Conservation (phyloP, 2,797 vertebrate species). For the Eospalax fontanierii region DNA sequence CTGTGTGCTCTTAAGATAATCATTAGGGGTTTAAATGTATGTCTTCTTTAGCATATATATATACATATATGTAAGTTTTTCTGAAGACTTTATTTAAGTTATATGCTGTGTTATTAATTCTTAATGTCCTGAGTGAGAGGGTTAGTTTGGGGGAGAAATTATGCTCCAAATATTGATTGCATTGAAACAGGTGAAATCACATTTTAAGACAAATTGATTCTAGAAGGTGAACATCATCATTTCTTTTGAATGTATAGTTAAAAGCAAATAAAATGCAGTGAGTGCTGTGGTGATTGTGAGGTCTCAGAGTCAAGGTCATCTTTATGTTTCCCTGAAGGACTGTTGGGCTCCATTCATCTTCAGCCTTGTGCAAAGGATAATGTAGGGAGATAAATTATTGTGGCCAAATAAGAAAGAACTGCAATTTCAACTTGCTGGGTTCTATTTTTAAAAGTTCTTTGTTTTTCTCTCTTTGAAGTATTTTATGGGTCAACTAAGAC, state of each 20-base stretch:
- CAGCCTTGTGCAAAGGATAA: neutral
- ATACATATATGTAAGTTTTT: neutral
- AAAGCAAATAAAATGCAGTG: neutral
- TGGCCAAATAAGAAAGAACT: slow-evolving; percentile 13
- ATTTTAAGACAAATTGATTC: slow-evolving; percentile 29
- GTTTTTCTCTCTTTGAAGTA: neutral
- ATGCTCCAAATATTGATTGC: neutral
- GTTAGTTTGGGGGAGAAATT: neutral
- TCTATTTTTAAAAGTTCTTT: slow-evolving; percentile 37
- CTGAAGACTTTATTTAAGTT: neutral
- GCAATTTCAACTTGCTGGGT: neutral
- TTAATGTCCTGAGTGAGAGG: neutral
- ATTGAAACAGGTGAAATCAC: neutral
- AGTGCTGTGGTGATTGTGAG: slow-evolving; percentile 16
- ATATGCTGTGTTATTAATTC: neutral
- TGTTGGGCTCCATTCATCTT: slow-evolving; percentile 1
- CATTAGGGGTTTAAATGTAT: neutral
- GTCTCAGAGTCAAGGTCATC: neutral
- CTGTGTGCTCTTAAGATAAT: neutral
- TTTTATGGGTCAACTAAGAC: slow-evolving; percentile 55
- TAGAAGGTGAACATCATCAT: neutral
- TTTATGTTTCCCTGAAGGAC: slow-evolving; percentile 30
- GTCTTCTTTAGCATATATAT: neutral
- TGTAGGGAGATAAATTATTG: slow-evolving; percentile 48
- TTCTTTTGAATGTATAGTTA: neutral